Base-by-base conservation (phyloP, 30 jellyfish, hydroid and myxozoan species). In the Rhopilema esculentum region DNA sequence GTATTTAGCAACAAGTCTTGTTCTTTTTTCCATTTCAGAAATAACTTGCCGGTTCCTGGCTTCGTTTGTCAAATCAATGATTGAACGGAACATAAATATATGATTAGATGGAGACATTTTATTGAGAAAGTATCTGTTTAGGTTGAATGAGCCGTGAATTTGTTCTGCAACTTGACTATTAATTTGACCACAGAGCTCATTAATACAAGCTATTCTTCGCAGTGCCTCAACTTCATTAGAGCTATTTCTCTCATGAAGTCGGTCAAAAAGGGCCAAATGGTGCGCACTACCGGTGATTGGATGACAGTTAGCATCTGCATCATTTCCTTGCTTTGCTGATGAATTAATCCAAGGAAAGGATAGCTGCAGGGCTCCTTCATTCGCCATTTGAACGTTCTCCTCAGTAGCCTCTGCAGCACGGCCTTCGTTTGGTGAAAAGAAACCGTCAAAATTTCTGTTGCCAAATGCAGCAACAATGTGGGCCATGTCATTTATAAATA, bases 81-180 rank as follows among this genome's bases (percentile, higher is more conserved):
- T 24, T n/a, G 92, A 67, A 22, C 92, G 29, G 27, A 70, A 83
- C 77, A 83, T 71, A 52, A 83, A 83, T 18, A 70, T 69, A 53
- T 70, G 84, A 0, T 21, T 69, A 21, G 85, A 73, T 12, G 92
- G 85, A 16, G 52, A 27, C 92, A 83, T 83, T 32, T 53, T 64
- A 70, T 83, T 68, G 19, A 70, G 75, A 40, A 83, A 83, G 27
- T 49, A 32, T 75, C 40, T 67, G 66, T 83, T 70, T 8, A 83
- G 57, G 64, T 83, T 30, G 62, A 27, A 83, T 21, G 61, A 19
- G 27, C 85, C 77, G 48, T 88, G 96, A 40, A 79, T 16, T 78
- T 88, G 91, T 52, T 88, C 96, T 67, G 72, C 91, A n/a, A 53
- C 86, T 30, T 88, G 67, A 31, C 90, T 88, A 69, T 88, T 88